These are phyloP conservation scores for Echinarachnius parma DNA, from an alignment of 53 echinoderm and acorn worm genomes.

Conservation along the genomic window DNA sequence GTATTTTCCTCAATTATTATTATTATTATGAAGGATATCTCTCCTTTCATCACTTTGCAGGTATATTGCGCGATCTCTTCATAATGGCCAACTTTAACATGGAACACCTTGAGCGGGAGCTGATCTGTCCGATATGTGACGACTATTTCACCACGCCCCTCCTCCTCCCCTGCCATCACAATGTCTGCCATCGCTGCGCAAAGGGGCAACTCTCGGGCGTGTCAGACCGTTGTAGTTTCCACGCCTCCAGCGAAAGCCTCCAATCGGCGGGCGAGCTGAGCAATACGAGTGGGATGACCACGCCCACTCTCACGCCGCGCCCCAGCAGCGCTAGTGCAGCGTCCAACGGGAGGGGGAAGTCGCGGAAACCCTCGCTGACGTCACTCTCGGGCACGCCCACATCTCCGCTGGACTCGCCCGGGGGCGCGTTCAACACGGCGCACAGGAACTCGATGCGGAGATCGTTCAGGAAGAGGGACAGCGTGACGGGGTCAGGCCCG, in stretches of 20 bases:
- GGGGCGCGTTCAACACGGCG: slow-evolving; percentile 38
- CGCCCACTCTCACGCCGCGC: slow-evolving; percentile 35
- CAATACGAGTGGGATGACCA: slow-evolving; percentile 20
- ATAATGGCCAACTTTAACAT: slow-evolving; percentile 59
- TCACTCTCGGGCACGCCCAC: slow-evolving; percentile 53
- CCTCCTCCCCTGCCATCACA: slow-evolving; percentile 93
- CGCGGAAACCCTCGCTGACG: slow-evolving; percentile 38
- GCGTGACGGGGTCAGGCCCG: slow-evolving; percentile 51
- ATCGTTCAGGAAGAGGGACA: slow-evolving; percentile 58
- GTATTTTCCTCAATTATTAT: not conserved
- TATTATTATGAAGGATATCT: not conserved
- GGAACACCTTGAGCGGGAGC: slow-evolving; percentile 87
- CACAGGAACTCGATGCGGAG: slow-evolving; percentile 35
- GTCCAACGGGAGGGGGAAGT: slow-evolving; percentile 16
- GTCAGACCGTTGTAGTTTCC: slow-evolving; percentile 15
- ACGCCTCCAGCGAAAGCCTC: slow-evolving; percentile 40
- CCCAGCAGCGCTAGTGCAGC: not conserved
- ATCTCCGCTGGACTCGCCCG: slow-evolving; percentile 40
- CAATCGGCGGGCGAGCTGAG: slow-evolving; percentile 19
- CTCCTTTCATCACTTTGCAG: not conserved
- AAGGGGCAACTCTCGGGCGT: slow-evolving; percentile 57
- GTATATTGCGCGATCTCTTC: slow-evolving; percentile 15
- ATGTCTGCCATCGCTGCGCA: slow-evolving; percentile 92
- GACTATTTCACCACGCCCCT: slow-evolving; percentile 95
- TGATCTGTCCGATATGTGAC: slow-evolving; percentile 85